Conservation (phyloP, 2,888 invertebrate genomes). For the Dyspetes luteomarginatus region DNA sequence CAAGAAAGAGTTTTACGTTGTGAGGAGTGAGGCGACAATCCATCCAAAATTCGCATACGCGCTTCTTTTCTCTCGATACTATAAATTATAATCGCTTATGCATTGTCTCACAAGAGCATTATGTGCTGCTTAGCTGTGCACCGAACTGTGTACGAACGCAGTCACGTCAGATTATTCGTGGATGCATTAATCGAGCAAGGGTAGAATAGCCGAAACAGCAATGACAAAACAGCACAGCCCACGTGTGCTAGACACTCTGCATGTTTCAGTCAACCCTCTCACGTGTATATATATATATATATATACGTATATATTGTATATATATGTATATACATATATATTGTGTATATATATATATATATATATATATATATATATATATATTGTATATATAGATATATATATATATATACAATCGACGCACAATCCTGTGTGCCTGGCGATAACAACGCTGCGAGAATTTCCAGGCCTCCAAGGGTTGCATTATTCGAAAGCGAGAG, state of each 20-base stretch:
- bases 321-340: slow-evolving; percentile 5
- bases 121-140: slow-evolving; percentile 31
- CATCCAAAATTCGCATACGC: neutral
- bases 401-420: too few species aligned
- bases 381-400: too few species aligned
- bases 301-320: neutral
- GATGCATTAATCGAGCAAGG: slow-evolving; percentile 60
- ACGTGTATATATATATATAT: slow-evolving; percentile 11
- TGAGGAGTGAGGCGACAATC: neutral
- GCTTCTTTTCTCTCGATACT: slow-evolving; percentile 32
- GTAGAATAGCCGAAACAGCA: neutral
- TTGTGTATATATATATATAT: slow-evolving; percentile 11
- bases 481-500: slow-evolving; percentile 18
- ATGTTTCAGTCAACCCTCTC: slow-evolving; percentile 54
- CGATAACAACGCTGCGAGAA: slow-evolving; percentile 69
- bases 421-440: slow-evolving; percentile 61
- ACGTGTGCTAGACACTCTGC: slow-evolving; percentile 41
- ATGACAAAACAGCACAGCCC: slow-evolving; percentile 24
- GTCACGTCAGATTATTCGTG: slow-evolving; percentile 61
- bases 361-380: too few species aligned
- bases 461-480: slow-evolving; percentile 68
- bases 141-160: slow-evolving; percentile 47
- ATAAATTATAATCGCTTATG: slow-evolving; percentile 61
- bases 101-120: slow-evolving; percentile 61
- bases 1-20: neutral